A percentile compares a stretch with the other conserved stretches of the same genome.
Conservation (phyloP, 2,797 vertebrate species). For the Sebastes taczanowskii region DNA sequence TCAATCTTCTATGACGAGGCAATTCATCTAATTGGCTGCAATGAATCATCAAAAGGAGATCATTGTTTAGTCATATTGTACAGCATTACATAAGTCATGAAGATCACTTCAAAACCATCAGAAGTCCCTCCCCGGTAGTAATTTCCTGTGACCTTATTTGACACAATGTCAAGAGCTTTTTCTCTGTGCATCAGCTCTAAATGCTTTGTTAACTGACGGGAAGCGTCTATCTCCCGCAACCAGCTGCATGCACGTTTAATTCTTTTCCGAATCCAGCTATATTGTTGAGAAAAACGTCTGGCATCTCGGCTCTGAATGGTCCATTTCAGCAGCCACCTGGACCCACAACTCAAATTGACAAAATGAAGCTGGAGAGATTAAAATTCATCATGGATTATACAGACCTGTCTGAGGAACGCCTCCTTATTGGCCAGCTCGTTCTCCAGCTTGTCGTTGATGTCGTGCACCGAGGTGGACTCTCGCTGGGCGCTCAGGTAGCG, state of each 20-base stretch:
- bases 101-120: slow-evolving; percentile 3
- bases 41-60: slow-evolving; percentile 28
- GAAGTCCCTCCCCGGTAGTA: neutral
- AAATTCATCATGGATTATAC: slow-evolving; percentile 14
- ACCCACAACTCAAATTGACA: neutral
- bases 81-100: neutral
- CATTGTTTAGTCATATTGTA: neutral
- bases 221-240: slow-evolving; percentile 1
- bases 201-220: neutral
- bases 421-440: slow-evolving; percentile 98
- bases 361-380: neutral
- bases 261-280: neutral
- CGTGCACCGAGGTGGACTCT: slow-evolving; percentile 98
- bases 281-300: neutral
- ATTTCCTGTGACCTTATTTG: slow-evolving; percentile 47
- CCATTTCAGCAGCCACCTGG: slow-evolving; percentile 21
- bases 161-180: slow-evolving; percentile 44
- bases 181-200: slow-evolving; percentile 9
- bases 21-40: slow-evolving; percentile 43
- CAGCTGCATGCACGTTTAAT: neutral
- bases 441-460: slow-evolving; percentile 99
- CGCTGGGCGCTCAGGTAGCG: slow-evolving; percentile 98
- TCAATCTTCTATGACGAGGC: slow-evolving; percentile 11
- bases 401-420: slow-evolving; percentile 96
- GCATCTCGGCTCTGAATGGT: neutral